Evolutionary conservation across 2,888 invertebrate species (phyloP), one percentile per base, ranked within the genome.

Genomic region (Sicus ferrugineus): DNA sequence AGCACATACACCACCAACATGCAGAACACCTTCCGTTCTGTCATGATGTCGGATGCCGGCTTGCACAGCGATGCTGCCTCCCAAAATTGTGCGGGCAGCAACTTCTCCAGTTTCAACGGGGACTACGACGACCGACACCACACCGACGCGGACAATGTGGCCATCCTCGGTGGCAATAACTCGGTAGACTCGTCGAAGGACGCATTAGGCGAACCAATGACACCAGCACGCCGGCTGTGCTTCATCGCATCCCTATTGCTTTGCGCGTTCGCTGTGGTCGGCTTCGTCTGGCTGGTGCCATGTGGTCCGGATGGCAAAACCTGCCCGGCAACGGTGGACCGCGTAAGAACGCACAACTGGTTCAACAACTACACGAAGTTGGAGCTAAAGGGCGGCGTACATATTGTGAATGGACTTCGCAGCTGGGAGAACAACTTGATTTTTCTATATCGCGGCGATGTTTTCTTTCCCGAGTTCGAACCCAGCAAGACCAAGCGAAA

Each of bases 271-370:
- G 92, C 92, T 7, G 89, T 92, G 62, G 86, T 93, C 52, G 88
- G 91, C 78, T 95, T 93, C 80, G 85, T 92, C 6, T 93, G 91
- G 91, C 89, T 91, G 5, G 89, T 91, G 16, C 94, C 94, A 0
- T 94, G 94, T 78, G 89, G 90, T 3, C 90, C 91, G 78, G 88
- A 88, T 6, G 89, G 89, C 19, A 59, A 67, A 48, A 89, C 90
- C 65, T 93, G 93, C 75, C 88, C 90, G 14, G 86, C 86, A 0
- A 78, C 81, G 0, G 84, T 83, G 4, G 88, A 88, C 71, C 88
- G 88, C 79, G 84, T 89, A 26, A 89, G 88, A 79, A 89, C 90
- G 0, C 88, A 89, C 9, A 91, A 90, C 75, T 92, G 91, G 91
- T 88, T 91, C 72, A 87, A 89, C 61, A 89, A 90, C 52, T 91